These are phyloP conservation scores for Daktulosphaira vitifoliae DNA, from an alignment of 1,140 invertebrate species.

Conservation along the genomic window DNA sequence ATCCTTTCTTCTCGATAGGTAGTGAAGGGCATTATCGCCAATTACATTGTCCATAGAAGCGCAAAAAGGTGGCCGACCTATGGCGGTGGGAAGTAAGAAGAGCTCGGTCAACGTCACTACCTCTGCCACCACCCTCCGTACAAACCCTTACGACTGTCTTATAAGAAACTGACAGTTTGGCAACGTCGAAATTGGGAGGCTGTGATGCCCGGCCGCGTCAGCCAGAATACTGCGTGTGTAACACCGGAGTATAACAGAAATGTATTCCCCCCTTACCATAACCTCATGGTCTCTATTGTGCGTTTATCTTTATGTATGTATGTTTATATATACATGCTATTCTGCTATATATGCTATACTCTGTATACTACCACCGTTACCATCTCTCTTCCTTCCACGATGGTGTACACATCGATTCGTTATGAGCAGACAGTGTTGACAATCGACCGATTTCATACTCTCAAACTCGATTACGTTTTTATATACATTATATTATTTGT, in stretches of 20 bases:
- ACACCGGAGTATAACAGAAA: slow-evolving; percentile 23
- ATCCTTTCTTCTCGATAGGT: too few relatives aligned
- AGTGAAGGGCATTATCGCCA: too few relatives aligned
- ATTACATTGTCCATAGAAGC: too few relatives aligned
- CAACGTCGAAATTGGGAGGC: slow-evolving; percentile 20
- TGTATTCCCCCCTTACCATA: neutral
- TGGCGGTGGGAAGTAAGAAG: neutral
- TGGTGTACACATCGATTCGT: slow-evolving; percentile 22
- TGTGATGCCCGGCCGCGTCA: slow-evolving; percentile 1
- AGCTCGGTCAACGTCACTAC: slow-evolving; percentile 27
- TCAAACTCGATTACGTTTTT: too few relatives aligned
- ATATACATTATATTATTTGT: too few relatives aligned
- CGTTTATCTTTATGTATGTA: too few relatives aligned
- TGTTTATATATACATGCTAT: too few relatives aligned
- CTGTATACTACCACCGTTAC: neutral
- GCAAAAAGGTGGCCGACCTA: too few relatives aligned
- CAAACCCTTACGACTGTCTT: neutral
- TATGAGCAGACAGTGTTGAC: slow-evolving; percentile 19
- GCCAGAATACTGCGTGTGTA: slow-evolving; percentile 14
- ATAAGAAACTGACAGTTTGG: slow-evolving; percentile 27
- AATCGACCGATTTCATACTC: slow-evolving; percentile 18
- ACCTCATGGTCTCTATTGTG: neutral
- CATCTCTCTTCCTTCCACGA: neutral
- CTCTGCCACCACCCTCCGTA: neutral
- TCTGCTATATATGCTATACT: neutral